Evolutionary conservation across 1,140 invertebrate genomes (phyloP).

Genomic region (Neodiprion fabricii): DNA sequence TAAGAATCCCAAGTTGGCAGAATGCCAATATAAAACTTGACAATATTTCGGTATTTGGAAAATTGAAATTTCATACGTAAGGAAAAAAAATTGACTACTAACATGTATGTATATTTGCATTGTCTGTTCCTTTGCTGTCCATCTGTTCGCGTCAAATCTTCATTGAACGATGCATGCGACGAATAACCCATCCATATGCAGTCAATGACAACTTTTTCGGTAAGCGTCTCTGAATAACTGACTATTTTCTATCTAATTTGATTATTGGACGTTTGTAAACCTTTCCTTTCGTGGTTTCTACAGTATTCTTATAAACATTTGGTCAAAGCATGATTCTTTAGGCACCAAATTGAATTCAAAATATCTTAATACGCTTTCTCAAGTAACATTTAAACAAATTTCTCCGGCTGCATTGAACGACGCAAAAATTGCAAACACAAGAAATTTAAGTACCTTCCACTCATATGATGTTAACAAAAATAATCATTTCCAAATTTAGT

Average conservation of each 20-base stretch:
- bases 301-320: background rate
- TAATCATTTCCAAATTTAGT: background rate
- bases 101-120: constrained; percentile 49
- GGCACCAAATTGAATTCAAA: background rate
- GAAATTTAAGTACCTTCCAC: too few species aligned
- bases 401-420: background rate
- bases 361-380: constrained; percentile 25
- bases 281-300: constrained; percentile 27
- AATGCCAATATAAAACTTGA: too few species aligned
- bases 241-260: constrained; percentile 17
- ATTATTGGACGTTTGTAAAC: constrained; percentile 25
- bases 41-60: background rate
- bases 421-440: too few species aligned
- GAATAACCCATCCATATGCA: constrained; percentile 62
- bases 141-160: constrained; percentile 42
- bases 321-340: background rate
- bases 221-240: constrained; percentile 69
- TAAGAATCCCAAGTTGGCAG: too few species aligned
- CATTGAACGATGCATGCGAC: constrained; percentile 53
- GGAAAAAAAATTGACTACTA: constrained; percentile 27
- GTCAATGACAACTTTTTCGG: constrained; percentile 99
- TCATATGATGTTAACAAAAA: constrained; percentile 12
- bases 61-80: background rate
- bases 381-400: constrained; percentile 22
- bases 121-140: constrained; percentile 50